Base-by-base conservation (phyloP, 2,797 vertebrate species). In the Pampus argenteus region DNA sequence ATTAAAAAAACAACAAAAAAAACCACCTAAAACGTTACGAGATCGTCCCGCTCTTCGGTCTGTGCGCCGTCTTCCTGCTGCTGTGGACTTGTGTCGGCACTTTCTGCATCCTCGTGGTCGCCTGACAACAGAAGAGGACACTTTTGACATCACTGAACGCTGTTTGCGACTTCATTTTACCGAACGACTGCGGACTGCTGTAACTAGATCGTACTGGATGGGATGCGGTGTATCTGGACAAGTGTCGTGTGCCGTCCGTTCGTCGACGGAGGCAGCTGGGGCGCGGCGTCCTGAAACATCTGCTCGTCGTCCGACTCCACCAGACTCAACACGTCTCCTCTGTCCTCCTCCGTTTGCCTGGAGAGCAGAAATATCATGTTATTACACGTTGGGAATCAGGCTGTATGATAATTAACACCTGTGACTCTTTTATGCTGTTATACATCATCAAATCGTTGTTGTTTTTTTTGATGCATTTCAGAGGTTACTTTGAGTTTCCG, bases 301-400 rank as follows among this genome's bases (percentile, higher is more conserved):
- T 94, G 93, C 10, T 96, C 96, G 0, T 96, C 96, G 23, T 98
- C 98, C 0, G 96, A 97, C 25, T 99, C 98, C 74, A 98, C 95
- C 84, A 99, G 93, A 79, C 96, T 95, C 49, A 99, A 72, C 59
- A 98, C 82, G 20, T 97, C 94, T 11, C 83, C 85, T 13, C 56
- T 42, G 55, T 93, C 91, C 0, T 92, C 89, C 1, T 88, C 88
- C 57, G 85, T 48, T 48, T 25, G 81, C 42, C 95, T 95, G 9
- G 1, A 77, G 66, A 38, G 22, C 36, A 55, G n/a, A 60, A 15
- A 58, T 0, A 6, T 11, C 2, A 48, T 17, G 18, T 56, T 1
- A 26, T 26, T 20, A 14, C 14, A 56, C 6, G 14, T 18, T 20
- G 15, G 38, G 23, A 29, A 6, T 23, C n/a, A 38, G 36, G 20